phyloP scores from a whole-genome alignment of 1,140 invertebrate genomes.

The honey bee (Apis mellifera) region Amel_HAv3.1 CM009939.2:5021501-5022000 shows the following conservation, averaged over 20 bases:
- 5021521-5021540: not conserved
- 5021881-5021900: no score
- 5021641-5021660: constrained; percentile 17
- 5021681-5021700: constrained; percentile 4
- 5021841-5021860: no score
- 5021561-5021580: not conserved
- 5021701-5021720: constrained; percentile 2
- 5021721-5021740: not conserved
- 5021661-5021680: constrained; percentile 19
- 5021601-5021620: constrained; percentile 6
- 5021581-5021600: constrained; percentile 5
- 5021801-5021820: not conserved
- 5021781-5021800: not conserved
- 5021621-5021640: constrained; percentile 6
- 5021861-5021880: no score
- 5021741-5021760: not conserved
- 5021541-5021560: constrained; percentile 12
- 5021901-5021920: no score
- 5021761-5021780: constrained; percentile 1
- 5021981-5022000: no score
- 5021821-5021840: no score
- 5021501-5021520: not conserved
- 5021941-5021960: no score
- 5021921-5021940: no score
- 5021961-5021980: no score